Evolutionary conservation across 2,797 vertebrate genomes (phyloP).

Genomic region (Podarcis lilfordi): DNA sequence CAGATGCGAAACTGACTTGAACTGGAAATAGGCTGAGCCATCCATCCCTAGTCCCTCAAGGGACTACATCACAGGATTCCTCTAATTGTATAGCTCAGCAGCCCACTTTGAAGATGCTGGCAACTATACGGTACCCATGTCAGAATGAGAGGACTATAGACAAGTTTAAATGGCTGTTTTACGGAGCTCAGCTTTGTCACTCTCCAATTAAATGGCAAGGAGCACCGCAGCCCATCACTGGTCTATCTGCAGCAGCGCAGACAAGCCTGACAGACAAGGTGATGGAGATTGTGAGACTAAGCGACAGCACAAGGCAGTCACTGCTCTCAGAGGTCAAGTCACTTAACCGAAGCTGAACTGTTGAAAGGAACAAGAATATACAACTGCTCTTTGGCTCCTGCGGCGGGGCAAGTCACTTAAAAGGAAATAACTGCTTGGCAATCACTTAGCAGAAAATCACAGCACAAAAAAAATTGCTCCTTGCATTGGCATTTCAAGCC

Average conservation of each 20-base stretch:
- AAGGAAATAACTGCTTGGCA: not conserved
- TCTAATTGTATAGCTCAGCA: not conserved
- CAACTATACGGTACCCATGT: not conserved
- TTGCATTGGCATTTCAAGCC: not conserved
- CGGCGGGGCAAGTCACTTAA: not conserved
- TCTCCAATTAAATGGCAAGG: not conserved
- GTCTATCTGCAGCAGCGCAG: not conserved
- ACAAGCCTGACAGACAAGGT: not conserved
- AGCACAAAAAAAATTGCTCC: not conserved
- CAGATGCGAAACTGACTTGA: not conserved
- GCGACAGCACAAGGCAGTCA: fast-evolving
- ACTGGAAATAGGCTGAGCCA: not conserved
- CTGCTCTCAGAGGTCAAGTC: fast-evolving
- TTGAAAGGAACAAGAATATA: not conserved
- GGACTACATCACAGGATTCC: not conserved
- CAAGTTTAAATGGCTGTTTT: not conserved
- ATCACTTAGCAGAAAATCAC: conserved; percentile 8
- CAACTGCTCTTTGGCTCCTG: not conserved
- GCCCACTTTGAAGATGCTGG: not conserved
- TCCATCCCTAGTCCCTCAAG: not conserved
- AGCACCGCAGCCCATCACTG: not conserved
- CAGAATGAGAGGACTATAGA: fast-evolving
- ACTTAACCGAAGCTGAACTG: not conserved
- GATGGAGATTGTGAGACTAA: not conserved
- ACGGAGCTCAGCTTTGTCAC: fast-evolving